These are phyloP conservation scores for Drosophila borborema DNA, from an alignment of 2,888 invertebrate species.

Conservation along the genomic window DNA sequence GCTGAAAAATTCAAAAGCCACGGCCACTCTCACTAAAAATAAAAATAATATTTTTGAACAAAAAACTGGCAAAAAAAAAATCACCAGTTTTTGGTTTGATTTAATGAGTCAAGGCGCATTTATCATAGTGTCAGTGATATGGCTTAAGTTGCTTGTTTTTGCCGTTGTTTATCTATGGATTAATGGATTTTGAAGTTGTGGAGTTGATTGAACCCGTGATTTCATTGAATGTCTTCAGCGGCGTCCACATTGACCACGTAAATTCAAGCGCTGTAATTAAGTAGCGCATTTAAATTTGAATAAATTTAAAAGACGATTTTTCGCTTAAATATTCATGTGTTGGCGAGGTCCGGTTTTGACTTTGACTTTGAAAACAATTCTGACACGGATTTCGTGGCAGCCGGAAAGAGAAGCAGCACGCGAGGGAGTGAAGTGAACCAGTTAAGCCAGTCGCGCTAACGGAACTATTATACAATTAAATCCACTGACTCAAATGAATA, in stretches of 20 bases:
- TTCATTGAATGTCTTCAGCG: conserved; percentile 16
- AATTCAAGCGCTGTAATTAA: conserved; percentile 66
- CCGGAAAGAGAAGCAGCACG: conserved; percentile 68
- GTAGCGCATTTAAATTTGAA: conserved; percentile 54
- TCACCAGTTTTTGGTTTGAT: conserved; percentile 39
- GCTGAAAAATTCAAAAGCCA: conserved; percentile 32
- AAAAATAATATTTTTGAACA: conserved; percentile 19
- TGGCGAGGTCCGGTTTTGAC: conserved; percentile 54
- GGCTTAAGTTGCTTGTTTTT: conserved; percentile 19
- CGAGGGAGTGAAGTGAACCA: conserved; percentile 54
- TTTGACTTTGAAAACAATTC: conserved; percentile 51
- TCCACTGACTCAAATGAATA: neutral
- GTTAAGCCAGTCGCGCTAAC: conserved; percentile 29
- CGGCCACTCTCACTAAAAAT: conserved; percentile 58
- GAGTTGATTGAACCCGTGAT: conserved; percentile 65
- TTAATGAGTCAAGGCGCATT: conserved; percentile 73
- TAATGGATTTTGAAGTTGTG: conserved; percentile 26
- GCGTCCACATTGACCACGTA: conserved; percentile 40
- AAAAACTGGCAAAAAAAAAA: conserved; percentile 28
- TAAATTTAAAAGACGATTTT: conserved; percentile 31
- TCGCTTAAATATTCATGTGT: conserved; percentile 59
- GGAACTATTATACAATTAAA: conserved; percentile 14
- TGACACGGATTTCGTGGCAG: conserved; percentile 49
- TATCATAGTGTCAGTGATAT: conserved; percentile 60
- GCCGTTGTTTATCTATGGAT: conserved; percentile 44